Base-by-base conservation (phyloP, 1,140 invertebrate genomes). In the Metopolophium dirhodum region DNA sequence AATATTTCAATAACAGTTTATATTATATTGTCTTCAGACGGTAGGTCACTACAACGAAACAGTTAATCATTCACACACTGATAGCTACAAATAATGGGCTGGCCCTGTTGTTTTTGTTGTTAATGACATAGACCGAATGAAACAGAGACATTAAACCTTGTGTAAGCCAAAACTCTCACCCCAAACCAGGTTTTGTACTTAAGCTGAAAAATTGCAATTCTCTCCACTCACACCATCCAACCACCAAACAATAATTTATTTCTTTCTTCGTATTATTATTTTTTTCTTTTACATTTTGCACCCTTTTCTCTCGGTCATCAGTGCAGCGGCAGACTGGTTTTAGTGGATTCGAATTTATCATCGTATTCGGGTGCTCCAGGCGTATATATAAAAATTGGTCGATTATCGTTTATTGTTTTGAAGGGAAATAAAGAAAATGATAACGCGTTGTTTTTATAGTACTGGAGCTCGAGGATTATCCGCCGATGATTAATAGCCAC, bases 381-480 rank as follows among this genome's bases (percentile, higher is more conserved):
- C 35, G 54, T 90, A 90, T 68, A 90, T 68, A 93, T 51, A 41
- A 37, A 86, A 93, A 86, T 86, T 30, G 91, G 91, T 93, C 77
- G 91, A 93, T 85, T 93, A 93, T 93, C 77, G 91, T 93, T 93
- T 93, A 93, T 93, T 86, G 91, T 93, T 92, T 93, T n/a, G 77
- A 93, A 93, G 82, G 49, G 77, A 86, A 57, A 93, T 83, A 93
- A 93, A 93, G 49, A 93, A 86, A 85, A 93, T 93, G 82, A 93
- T 93, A 93, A 85, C 91, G 77, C 49, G 91, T 93, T 86, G 91
- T 93, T 93, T 93, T 93, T 86, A 93, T 93, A 85, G 91, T 61
- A 93, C 82, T 83, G 91, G 47, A 77, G 49, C 49, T 83, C 82
- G 49, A 82, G 91, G 91, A 93, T 93, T 93, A 93, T 93, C 77